Percentiles rank a stretch among this genome's conserved stretches.
These are phyloP conservation scores for Passer domesticus DNA, from an alignment of 2,113 vertebrate genomes.

Conservation along the genomic window DNA sequence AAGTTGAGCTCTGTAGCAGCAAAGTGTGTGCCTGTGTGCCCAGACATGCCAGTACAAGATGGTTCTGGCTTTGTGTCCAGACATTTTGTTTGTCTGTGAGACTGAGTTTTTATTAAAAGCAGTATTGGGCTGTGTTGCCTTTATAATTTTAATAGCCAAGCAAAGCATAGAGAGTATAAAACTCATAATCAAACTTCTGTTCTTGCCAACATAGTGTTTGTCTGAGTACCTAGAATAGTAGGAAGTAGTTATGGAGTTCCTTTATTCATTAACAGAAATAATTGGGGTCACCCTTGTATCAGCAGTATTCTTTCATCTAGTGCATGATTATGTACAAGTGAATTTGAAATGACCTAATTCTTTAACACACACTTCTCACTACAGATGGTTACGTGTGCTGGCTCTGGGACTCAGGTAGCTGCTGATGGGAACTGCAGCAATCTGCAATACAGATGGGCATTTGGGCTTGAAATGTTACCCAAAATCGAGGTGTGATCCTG, in stretches of 20 bases:
- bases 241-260: neutral
- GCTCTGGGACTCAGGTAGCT: neutral
- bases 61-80: neutral
- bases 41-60: neutral
- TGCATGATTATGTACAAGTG: neutral
- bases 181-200: neutral
- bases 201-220: neutral
- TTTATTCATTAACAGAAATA: conserved; percentile 20
- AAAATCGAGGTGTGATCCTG: neutral
- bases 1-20: neutral
- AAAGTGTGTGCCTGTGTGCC: neutral
- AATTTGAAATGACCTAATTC: neutral
- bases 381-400: neutral
- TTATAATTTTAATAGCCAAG: neutral
- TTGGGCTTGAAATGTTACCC: neutral
- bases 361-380: neutral
- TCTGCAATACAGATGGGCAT: neutral
- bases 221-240: neutral
- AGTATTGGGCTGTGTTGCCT: neutral
- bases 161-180: neutral
- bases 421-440: neutral
- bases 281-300: neutral
- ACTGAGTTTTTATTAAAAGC: neutral
- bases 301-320: neutral
- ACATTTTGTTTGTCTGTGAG: neutral